Base-by-base conservation (phyloP, 2,797 vertebrate species). In the Falco columbarius region DNA sequence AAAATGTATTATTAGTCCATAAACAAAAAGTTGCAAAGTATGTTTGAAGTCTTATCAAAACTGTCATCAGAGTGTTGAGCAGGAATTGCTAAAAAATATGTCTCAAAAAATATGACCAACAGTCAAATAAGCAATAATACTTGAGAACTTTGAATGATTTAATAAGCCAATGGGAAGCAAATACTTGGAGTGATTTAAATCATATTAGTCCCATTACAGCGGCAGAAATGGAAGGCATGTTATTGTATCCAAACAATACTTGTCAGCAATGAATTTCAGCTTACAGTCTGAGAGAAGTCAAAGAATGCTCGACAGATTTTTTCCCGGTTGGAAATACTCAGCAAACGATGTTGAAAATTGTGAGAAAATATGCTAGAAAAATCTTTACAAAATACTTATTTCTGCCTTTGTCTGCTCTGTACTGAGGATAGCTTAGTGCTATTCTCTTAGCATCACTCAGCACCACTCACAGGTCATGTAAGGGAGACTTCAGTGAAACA, bases 401-500 rank as follows among this genome's bases (percentile, higher is more conserved):
- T 55, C 49, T 88, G 49, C 34, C n/a, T 91, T 76, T 84, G 46
- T 14, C 40, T 54, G 20, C 72, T 23, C 3, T 4, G 1, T 55
- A 16, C 10, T 32, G 27, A n/a, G 52, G 40, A 42, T 22, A 32
- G 65, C 23, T 79, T 65, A n/a, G 46, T 51, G 42, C 65, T 90
- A 2, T 52, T 72, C 29, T 71, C 72, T 19, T 47, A 14, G 21
- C 76, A 47, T 81, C 55, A 8, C 65, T 90, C 85, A 81, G 14
- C 91, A 86, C 20, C 54, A 46, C 85, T 92, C 80, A 20, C 72
- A 68, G 91, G 88, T 95, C 91, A 80, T 94, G 67, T 79, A 42
- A 96, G 94, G 96, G 85, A 96, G 94, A 70, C 47, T 83, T 72
- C 71, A 81, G 87, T 86, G 80, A 86, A 94, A 62, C 30, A 70